Evolutionary conservation across 2,113 vertebrate species (phyloP).

Genomic region (Dicaeum eximium): DNA sequence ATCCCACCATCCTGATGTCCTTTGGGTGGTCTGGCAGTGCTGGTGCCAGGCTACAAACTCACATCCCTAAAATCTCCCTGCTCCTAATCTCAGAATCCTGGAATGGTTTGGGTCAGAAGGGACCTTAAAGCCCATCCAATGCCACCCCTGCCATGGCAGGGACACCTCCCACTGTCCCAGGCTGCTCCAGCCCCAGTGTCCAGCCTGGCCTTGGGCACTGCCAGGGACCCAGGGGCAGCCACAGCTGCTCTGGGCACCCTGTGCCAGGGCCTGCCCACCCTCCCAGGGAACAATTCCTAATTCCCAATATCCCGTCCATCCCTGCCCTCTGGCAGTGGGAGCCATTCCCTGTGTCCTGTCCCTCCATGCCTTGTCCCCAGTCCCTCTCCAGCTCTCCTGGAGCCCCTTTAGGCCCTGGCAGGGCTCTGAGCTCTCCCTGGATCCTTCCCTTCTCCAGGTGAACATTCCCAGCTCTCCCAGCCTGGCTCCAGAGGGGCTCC

Average conservation of each 20-base stretch:
- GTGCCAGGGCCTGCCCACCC: not conserved
- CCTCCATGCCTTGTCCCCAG: not conserved
- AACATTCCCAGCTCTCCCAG: not conserved
- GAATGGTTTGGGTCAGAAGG: not conserved
- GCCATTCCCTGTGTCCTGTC: not conserved
- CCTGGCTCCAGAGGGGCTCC: not conserved
- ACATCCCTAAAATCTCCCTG: not conserved
- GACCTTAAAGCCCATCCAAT: fast-evolving
- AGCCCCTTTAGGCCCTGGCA: not conserved
- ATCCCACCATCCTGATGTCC: not conserved
- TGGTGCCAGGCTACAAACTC: not conserved
- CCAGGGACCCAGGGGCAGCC: not conserved
- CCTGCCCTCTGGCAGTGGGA: not conserved
- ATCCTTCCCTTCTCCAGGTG: not conserved
- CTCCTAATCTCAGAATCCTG: not conserved
- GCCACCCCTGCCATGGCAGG: not conserved
- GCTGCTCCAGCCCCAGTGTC: not conserved
- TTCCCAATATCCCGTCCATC: fast-evolving
- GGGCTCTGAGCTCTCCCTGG: not conserved
- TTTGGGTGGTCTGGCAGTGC: not conserved
- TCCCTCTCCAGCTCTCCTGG: not conserved
- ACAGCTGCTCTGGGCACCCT: not conserved
- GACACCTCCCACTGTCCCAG: not conserved
- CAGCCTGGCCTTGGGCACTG: not conserved
- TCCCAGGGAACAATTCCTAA: not conserved